A percentile compares a stretch with the other conserved stretches of the same genome.
Evolutionary conservation across 2,797 vertebrate genomes (phyloP).

Genomic region (Chrysocyon brachyurus): DNA sequence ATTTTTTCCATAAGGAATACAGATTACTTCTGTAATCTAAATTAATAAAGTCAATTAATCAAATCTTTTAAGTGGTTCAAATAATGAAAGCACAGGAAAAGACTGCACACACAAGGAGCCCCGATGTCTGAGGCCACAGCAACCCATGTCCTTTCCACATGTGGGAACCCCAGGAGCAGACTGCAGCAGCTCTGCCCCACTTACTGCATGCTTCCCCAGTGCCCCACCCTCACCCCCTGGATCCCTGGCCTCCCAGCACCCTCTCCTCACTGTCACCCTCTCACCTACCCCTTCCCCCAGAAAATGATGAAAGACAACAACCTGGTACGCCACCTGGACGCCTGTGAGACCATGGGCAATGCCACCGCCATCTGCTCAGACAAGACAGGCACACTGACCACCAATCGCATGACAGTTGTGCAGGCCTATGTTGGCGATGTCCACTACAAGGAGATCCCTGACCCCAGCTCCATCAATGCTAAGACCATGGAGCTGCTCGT

Average conservation of each 20-base stretch:
- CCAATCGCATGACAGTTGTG: slow-evolving; percentile 98
- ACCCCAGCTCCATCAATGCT: slow-evolving; percentile 91
- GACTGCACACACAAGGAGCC: neutral
- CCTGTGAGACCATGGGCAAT: slow-evolving; percentile 99
- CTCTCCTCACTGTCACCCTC: neutral
- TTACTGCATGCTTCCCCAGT: accelerated
- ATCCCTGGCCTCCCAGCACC: neutral
- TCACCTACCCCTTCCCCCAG: slow-evolving; percentile 86
- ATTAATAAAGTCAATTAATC: neutral
- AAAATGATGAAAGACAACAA: slow-evolving; percentile 99
- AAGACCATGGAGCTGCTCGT: slow-evolving; percentile 95
- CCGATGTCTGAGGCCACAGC: neutral
- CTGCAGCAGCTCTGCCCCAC: neutral
- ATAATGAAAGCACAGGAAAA: neutral
- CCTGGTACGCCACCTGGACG: slow-evolving; percentile 97
- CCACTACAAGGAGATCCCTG: slow-evolving; percentile 96
- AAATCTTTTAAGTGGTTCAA: neutral
- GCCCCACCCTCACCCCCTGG: neutral
- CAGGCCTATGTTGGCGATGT: slow-evolving; percentile 94
- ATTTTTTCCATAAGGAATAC: neutral
- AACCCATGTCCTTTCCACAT: accelerated
- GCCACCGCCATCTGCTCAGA: slow-evolving; percentile 99
- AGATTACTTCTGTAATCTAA: neutral
- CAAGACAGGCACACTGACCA: slow-evolving; percentile 98
- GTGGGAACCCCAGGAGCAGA: neutral